phyloP scores from a whole-genome alignment of 2,113 vertebrate species.

The Poecilia latipinna region DNA sequence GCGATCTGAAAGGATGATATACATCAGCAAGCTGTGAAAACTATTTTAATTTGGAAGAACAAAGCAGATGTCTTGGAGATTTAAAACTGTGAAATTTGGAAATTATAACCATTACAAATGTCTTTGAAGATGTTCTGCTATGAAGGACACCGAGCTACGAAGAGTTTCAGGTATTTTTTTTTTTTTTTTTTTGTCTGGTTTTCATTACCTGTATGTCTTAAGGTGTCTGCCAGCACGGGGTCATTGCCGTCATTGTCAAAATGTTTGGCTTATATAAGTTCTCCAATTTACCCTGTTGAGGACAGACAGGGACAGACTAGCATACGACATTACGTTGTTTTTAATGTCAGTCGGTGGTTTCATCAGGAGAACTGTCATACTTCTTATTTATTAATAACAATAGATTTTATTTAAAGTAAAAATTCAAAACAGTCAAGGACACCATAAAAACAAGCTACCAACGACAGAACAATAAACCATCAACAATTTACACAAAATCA shows the following conservation, averaged over 20 bases:
- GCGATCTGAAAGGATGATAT: neutral
- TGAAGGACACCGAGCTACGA: neutral
- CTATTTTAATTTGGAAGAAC: neutral
- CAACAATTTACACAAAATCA: no score
- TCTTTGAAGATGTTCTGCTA: neutral
- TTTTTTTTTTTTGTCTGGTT: neutral
- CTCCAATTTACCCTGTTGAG: no score
- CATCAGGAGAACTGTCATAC: no score
- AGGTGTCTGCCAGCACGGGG: neutral
- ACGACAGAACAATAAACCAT: no score
- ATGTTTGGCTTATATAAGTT: neutral
- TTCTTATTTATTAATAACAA: no score
- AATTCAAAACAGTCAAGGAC: no score
- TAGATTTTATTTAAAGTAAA: no score
- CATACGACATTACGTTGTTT: no score
- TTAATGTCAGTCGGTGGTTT: no score
- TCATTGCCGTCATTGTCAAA: neutral
- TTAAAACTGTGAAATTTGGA: neutral
- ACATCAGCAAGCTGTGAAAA: neutral
- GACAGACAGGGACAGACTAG: no score
- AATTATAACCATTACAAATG: neutral
- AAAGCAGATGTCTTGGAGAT: neutral
- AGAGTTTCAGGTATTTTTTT: neutral
- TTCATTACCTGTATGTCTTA: neutral
- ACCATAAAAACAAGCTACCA: no score